Evolutionary conservation across 2,113 vertebrate species (phyloP).

Genomic region (Zapus hudsonius): DNA sequence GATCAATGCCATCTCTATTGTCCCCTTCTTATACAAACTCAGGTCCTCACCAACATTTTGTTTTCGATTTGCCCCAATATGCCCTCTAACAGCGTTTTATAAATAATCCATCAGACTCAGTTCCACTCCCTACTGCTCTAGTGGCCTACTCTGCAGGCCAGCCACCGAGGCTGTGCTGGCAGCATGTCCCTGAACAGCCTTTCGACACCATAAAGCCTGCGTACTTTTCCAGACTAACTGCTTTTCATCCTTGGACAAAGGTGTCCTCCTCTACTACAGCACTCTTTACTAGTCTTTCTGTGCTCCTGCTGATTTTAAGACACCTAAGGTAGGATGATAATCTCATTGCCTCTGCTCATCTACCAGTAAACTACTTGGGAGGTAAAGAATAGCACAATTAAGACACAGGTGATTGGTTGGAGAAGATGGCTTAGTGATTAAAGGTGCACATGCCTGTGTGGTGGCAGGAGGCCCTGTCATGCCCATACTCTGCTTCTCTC

Average conservation of each 20-base stretch:
- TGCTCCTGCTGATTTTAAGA: too few relatives aligned
- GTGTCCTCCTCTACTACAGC: not conserved
- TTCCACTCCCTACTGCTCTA: not conserved
- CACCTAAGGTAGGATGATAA: not conserved
- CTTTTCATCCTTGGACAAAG: not conserved
- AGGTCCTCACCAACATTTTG: not conserved
- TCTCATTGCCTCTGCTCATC: not conserved
- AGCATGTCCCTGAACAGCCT: not conserved
- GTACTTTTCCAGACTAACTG: not conserved
- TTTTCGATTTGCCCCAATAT: not conserved
- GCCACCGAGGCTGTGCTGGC: not conserved
- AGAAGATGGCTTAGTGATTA: too few relatives aligned
- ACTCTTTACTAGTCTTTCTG: not conserved
- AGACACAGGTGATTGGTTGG: not conserved
- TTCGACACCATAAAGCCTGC: not conserved
- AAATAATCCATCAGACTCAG: not conserved
- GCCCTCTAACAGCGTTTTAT: not conserved
- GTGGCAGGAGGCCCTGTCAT: too few relatives aligned
- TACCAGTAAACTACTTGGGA: fast-evolving
- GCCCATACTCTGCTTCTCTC: too few relatives aligned
- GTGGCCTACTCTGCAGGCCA: fast-evolving
- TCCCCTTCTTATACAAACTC: not conserved
- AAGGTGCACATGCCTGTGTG: too few relatives aligned
- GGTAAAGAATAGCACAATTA: not conserved
- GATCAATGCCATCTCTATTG: not conserved